Conservation (phyloP, 2,113 vertebrate genomes). For the Pithys albifrons region DNA sequence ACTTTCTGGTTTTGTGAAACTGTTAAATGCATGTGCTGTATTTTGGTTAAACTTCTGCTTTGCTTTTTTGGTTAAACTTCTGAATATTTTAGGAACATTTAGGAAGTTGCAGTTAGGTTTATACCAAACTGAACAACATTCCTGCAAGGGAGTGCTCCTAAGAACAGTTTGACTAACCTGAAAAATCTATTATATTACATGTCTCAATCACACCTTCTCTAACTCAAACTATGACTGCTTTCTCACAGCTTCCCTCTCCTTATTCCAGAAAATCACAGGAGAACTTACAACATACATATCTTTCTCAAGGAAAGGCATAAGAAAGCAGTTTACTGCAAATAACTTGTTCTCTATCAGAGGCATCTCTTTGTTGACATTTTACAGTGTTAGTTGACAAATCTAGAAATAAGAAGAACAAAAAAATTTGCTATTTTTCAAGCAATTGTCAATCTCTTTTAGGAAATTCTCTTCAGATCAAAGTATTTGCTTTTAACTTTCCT, state of each 20-base stretch:
- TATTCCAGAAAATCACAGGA: background rate
- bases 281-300: background rate
- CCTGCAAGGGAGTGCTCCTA: background rate
- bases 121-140: background rate
- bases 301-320: background rate
- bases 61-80: background rate
- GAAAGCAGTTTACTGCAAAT: background rate
- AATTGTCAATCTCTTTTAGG: background rate
- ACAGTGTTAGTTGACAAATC: background rate
- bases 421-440: background rate
- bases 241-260: background rate
- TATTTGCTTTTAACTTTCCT: background rate
- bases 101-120: background rate
- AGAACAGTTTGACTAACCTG: background rate
- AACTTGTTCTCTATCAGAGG: background rate
- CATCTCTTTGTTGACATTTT: background rate
- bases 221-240: background rate
- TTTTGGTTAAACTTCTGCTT: background rate
- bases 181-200: background rate
- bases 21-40: background rate
- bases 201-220: background rate
- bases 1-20: background rate
- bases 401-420: background rate
- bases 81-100: background rate
- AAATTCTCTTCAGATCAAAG: background rate